These are phyloP conservation scores for Diorhabda carinulata DNA, from an alignment of 1,140 invertebrate genomes.

Conservation along the genomic window DNA sequence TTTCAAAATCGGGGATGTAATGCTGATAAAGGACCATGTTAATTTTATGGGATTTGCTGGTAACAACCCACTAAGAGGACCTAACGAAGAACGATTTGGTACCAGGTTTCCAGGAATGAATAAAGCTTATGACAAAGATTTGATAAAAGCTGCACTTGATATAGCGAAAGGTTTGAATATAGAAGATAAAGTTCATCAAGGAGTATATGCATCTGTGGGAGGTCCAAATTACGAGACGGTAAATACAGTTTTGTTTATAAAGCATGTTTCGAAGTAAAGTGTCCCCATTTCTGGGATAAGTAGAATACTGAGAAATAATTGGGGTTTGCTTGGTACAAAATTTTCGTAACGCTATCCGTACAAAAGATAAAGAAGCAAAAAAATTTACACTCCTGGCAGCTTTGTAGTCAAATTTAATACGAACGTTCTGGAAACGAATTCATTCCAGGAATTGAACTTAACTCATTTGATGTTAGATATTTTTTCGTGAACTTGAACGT, in stretches of 20 bases:
- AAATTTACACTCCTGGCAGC: too few species aligned
- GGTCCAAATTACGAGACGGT: conserved; percentile 90
- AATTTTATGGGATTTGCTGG: conserved; percentile 89
- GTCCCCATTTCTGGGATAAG: too few species aligned
- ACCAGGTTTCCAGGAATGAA: conserved; percentile 84
- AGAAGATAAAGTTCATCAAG: conserved; percentile 67
- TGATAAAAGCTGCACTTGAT: conserved; percentile 66
- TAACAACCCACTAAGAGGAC: conserved; percentile 83
- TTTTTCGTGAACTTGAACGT: too few species aligned
- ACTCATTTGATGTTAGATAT: too few species aligned
- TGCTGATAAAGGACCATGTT: conserved; percentile 95
- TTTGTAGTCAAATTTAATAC: too few species aligned
- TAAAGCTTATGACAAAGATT: conserved; percentile 72
- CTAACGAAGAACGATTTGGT: conserved; percentile 90
- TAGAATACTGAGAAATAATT: too few species aligned
- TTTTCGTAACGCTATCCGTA: too few species aligned
- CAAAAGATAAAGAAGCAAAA: too few species aligned
- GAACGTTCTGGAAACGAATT: too few species aligned
- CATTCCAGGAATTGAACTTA: too few species aligned
- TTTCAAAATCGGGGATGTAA: conserved; percentile 89
- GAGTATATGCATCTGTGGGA: conserved; percentile 86
- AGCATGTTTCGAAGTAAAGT: too few species aligned
- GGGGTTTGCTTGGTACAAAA: too few species aligned
- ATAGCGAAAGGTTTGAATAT: conserved; percentile 70
- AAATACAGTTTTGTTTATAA: background rate